Percentiles rank a stretch among this genome's conserved stretches.
phyloP scores from a whole-genome alignment of 2,113 vertebrate genomes.

The Phrynosoma blainvillii region DNA sequence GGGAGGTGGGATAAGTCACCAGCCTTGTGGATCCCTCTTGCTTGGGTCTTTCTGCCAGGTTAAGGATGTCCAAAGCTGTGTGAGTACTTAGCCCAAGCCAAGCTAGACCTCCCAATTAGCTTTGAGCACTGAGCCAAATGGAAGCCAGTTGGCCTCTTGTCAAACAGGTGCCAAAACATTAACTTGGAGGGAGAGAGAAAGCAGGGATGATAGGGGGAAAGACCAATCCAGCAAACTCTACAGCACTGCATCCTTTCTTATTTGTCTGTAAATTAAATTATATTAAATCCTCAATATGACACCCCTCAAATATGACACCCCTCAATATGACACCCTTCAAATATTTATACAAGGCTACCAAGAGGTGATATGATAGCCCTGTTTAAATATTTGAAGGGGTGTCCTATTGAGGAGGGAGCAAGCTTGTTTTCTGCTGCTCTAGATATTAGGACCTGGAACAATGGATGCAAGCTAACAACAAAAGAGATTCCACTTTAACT shows the following conservation, averaged over 20 bases:
- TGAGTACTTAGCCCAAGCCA: background rate
- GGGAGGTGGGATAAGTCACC: background rate
- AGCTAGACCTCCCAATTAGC: background rate
- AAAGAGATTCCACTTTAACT: too few relatives aligned
- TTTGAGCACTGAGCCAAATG: background rate
- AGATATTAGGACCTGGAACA: too few relatives aligned
- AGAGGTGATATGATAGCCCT: too few relatives aligned
- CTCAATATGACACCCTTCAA: too few relatives aligned
- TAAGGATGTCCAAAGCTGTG: background rate
- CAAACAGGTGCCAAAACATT: background rate
- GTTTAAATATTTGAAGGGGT: too few relatives aligned
- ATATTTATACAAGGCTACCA: too few relatives aligned
- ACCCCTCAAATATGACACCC: too few relatives aligned
- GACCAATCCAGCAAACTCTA: background rate
- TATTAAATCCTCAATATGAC: too few relatives aligned
- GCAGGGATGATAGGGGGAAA: background rate
- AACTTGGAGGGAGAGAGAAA: background rate
- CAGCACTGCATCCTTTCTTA: rapidly evolving
- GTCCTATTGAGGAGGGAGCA: too few relatives aligned
- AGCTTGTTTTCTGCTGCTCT: too few relatives aligned
- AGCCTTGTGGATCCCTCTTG: background rate
- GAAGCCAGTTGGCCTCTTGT: background rate
- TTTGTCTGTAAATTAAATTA: background rate
- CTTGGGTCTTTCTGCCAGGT: background rate
- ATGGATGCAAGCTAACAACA: too few relatives aligned